Base-by-base conservation (phyloP, 2,888 invertebrate genomes). In the Ectemnius cavifrons region DNA sequence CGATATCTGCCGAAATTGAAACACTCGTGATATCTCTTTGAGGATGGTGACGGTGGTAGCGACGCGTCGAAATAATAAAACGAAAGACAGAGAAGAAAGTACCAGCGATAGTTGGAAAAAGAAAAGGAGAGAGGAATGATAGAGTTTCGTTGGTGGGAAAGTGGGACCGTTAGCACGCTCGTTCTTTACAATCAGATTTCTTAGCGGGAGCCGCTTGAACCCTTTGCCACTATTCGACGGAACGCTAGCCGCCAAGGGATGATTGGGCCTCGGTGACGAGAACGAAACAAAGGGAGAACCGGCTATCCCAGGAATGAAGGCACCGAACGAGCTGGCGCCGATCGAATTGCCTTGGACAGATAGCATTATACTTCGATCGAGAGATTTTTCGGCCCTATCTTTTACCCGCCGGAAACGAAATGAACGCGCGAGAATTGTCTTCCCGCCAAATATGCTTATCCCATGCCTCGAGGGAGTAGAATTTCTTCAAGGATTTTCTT, bases 1-100 rank as follows among this genome's bases (percentile, higher is more conserved):
- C 87, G 87, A 88, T 88, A 89, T 87, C 85, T 86, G 81, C 83
- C 85, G 86, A 87, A 89, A 89, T 89, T 87, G 88, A 89, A 89
- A 89, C 87, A 87, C 88, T 87, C 86, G 81, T 84, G 85, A 87
- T 87, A 87, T 88, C 86, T 88, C 85, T 84, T 85, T 83, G 83
- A 84, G 72, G 77, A 74, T 73, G 81, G 69, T 73, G 71, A 2
- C 47, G n/a, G 47, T 11, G n/a, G 3, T n/a, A 47, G 47, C 47
- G 13, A 47, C 52, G 52, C 14, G 52, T 16, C 52, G 78, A 85
- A 81, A 82, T 70, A 81, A 86, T 79, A 83, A 86, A 83, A 80
- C 4, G 16, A 2, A 0, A 52, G 37, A 8, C 3, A 37, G 37
- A 37, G 37, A 6, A 37, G 37, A 52, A 2, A 8, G 49, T 2